Percentiles rank a stretch among this genome's conserved stretches.
phyloP scores from a whole-genome alignment of 53 echinoderm and acorn worm species.

The Holothuria leucospilota region DNA sequence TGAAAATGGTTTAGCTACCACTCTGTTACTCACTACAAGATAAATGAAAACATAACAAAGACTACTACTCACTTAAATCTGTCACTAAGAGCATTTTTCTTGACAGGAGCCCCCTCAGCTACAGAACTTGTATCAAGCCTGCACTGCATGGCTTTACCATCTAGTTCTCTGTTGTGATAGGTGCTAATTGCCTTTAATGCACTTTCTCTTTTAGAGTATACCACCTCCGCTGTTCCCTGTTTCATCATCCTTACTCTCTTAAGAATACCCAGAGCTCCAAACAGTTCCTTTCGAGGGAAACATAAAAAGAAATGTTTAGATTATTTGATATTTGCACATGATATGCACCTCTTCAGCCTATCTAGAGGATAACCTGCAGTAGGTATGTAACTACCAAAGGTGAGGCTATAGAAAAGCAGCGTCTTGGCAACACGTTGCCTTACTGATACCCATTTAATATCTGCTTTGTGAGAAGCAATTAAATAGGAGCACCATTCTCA shows the following conservation, averaged over 20 bases:
- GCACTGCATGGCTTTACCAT: conserved; percentile 96
- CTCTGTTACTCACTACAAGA: too few relatives aligned
- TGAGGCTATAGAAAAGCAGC: too few relatives aligned
- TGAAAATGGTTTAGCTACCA: too few relatives aligned
- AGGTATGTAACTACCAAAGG: too few relatives aligned
- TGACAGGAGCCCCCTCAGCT: conserved; percentile 60
- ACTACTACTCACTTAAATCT: conserved; percentile 88
- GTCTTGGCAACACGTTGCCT: too few relatives aligned
- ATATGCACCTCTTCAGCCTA: neutral
- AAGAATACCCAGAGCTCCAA: conserved; percentile 84
- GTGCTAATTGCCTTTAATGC: conserved; percentile 89
- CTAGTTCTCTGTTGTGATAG: conserved; percentile 94
- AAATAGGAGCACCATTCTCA: too few relatives aligned
- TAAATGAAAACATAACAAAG: too few relatives aligned
- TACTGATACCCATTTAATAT: too few relatives aligned
- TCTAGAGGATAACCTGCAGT: too few relatives aligned
- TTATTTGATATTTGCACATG: neutral
- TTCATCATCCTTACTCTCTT: conserved; percentile 78
- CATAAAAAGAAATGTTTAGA: neutral
- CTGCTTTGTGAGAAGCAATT: too few relatives aligned
- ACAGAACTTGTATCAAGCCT: conserved; percentile 85
- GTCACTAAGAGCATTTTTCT: conserved; percentile 80
- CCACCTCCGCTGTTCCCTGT: conserved; percentile 87
- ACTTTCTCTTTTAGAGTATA: conserved; percentile 78
- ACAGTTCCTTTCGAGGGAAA: conserved; percentile 74